phyloP scores from a whole-genome alignment of 2,113 vertebrate genomes.

The Aptenodytes forsteri region DNA sequence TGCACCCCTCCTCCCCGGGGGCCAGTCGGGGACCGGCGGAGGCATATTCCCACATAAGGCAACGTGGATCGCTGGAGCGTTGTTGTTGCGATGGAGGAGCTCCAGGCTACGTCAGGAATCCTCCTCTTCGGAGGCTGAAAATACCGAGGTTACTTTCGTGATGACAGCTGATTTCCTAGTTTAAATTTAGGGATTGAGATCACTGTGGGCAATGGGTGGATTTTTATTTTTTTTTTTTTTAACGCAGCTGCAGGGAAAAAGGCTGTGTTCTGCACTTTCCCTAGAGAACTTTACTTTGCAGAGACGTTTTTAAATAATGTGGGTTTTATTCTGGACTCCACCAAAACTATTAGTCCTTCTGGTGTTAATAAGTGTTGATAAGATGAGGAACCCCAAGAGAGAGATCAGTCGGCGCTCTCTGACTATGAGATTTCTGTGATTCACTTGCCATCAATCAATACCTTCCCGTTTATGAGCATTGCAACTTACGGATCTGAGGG shows the following conservation, averaged over 20 bases:
- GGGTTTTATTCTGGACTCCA: background rate
- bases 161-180: background rate
- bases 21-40: rapidly evolving
- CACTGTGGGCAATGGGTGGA: background rate
- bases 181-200: background rate
- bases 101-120: background rate
- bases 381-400: background rate
- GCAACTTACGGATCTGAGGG: rapidly evolving
- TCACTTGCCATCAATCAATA: rapidly evolving
- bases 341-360: background rate
- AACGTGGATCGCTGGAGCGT: rapidly evolving
- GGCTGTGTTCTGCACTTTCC: background rate
- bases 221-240: background rate
- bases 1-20: background rate
- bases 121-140: background rate
- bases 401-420: rapidly evolving
- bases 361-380: background rate
- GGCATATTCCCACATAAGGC: background rate
- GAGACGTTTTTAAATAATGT: background rate
- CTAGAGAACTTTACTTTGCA: background rate
- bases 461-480: background rate
- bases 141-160: background rate
- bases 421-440: background rate
- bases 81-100: background rate
- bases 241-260: background rate